Percentiles rank a stretch among this genome's conserved stretches.
Conservation (phyloP, 2,113 vertebrate genomes). For the Morone chrysops region DNA sequence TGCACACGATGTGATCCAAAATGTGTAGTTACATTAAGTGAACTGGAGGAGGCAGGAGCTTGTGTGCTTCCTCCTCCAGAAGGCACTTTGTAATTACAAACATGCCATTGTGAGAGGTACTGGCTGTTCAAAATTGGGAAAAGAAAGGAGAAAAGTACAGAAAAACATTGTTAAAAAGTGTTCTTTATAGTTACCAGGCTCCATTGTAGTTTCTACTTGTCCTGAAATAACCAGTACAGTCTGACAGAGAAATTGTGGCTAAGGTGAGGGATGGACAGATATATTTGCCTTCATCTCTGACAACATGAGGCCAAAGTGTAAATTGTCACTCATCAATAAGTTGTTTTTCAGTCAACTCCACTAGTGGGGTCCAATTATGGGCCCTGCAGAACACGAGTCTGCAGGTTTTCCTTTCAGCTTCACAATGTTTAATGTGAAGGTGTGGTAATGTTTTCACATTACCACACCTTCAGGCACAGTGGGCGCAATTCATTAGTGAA, state of each 20-base stretch:
- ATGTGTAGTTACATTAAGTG: not conserved
- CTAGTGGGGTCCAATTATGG: slow-evolving; percentile 1
- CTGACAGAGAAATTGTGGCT: not conserved
- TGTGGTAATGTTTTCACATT: not conserved
- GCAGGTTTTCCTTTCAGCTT: slow-evolving; percentile 12
- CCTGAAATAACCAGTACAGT: not conserved
- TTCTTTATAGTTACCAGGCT: not conserved
- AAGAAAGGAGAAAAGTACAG: not conserved
- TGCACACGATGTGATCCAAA: no score
- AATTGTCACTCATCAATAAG: not conserved
- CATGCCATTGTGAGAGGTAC: not conserved
- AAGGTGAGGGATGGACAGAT: not conserved
- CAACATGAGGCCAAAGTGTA: not conserved
- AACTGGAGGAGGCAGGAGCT: not conserved
- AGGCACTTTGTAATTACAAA: not conserved
- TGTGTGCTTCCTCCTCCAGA: not conserved
- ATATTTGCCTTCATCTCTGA: not conserved
- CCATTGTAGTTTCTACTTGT: not conserved
- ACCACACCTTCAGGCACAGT: not conserved
- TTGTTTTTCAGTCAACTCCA: not conserved
- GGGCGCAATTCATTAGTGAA: slow-evolving; percentile 20
- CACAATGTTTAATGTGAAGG: no score
- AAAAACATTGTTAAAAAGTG: not conserved
- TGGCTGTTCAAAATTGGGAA: not conserved
- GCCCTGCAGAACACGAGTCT: not conserved